A percentile compares a stretch with the other conserved stretches of the same genome.
These are phyloP conservation scores for Drepana falcataria DNA, from an alignment of 2,888 invertebrate species.

Conservation along the genomic window DNA sequence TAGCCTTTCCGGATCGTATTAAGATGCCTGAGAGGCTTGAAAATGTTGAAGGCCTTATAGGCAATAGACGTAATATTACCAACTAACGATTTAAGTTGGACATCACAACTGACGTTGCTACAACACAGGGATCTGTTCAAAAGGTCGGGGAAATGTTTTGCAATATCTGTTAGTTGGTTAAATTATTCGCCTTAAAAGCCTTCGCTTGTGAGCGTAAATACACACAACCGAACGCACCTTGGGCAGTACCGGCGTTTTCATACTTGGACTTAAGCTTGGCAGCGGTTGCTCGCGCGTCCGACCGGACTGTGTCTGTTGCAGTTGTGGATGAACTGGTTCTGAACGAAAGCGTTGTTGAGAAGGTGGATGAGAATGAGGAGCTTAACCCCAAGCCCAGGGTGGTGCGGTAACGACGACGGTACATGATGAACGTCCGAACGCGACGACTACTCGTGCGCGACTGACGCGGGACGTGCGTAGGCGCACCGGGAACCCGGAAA, in stretches of 20 bases:
- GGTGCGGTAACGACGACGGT: slow-evolving; percentile 71
- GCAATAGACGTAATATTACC: no score
- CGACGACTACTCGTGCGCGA: slow-evolving; percentile 46
- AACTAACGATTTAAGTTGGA: no score
- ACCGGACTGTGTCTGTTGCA: slow-evolving; percentile 55
- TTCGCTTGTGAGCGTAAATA: slow-evolving; percentile 12
- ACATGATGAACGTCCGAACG: slow-evolving; percentile 49
- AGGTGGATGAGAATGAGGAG: slow-evolving; percentile 62
- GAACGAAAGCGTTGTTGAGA: slow-evolving; percentile 63
- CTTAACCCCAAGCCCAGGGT: slow-evolving; percentile 68
- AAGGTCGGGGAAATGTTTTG: no score
- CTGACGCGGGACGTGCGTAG: slow-evolving; percentile 47
- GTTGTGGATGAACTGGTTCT: slow-evolving; percentile 50
- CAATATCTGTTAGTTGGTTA: background rate
- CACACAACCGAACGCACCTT: slow-evolving; percentile 54
- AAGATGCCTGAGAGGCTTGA: no score
- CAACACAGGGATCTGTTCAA: no score
- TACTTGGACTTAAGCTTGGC: slow-evolving; percentile 72
- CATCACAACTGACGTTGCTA: no score
- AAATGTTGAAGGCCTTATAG: no score
- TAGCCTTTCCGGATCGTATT: no score
- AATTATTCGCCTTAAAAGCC: background rate
- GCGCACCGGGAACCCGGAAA: slow-evolving; percentile 66
- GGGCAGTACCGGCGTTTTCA: slow-evolving; percentile 69
- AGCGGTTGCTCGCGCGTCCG: slow-evolving; percentile 70